Percentiles rank a stretch among this genome's conserved stretches.
Conservation (phyloP, 2,113 vertebrate genomes). For the Anolis sagrei region DNA sequence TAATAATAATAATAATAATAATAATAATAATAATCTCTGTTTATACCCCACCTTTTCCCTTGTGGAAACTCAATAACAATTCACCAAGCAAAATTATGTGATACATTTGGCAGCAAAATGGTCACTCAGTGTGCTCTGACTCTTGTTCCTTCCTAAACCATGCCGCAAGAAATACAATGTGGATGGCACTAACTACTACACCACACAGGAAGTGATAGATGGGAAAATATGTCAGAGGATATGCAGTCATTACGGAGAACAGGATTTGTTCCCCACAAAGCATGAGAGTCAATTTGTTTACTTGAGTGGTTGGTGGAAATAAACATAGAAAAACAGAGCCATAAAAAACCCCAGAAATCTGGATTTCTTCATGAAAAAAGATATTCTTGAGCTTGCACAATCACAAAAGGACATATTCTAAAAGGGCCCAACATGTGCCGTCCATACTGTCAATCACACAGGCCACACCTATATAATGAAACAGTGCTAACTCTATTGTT, state of each 20-base stretch:
- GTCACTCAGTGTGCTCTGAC: conserved; percentile 43
- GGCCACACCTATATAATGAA: too few species aligned
- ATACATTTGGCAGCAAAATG: conserved; percentile 67
- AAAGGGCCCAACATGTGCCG: background rate
- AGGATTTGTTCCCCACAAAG: background rate
- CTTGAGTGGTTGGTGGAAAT: background rate
- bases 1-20: too few species aligned
- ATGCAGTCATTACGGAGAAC: background rate
- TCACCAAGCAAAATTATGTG: conserved; percentile 71
- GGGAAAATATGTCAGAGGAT: conserved; percentile 44
- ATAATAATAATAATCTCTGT: too few species aligned
- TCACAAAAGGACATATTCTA: background rate
- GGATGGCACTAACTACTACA: conserved; percentile 43
- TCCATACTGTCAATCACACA: background rate
- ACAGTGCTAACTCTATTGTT: too few species aligned
- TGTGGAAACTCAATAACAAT: conserved; percentile 71
- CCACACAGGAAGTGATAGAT: conserved; percentile 39
- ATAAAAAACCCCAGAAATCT: conserved; percentile 2
- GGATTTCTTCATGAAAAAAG: conserved; percentile 7
- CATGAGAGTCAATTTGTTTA: conserved; percentile 20
- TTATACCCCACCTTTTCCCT: too few species aligned
- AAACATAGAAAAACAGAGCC: conserved; percentile 7
- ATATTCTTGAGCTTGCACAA: background rate
- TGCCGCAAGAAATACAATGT: background rate
- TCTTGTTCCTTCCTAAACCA: conserved; percentile 17